Evolutionary conservation across 2,888 invertebrate genomes (phyloP), one percentile per base, ranked within the genome.

Genomic region (Sarcophaga subvicina): DNA sequence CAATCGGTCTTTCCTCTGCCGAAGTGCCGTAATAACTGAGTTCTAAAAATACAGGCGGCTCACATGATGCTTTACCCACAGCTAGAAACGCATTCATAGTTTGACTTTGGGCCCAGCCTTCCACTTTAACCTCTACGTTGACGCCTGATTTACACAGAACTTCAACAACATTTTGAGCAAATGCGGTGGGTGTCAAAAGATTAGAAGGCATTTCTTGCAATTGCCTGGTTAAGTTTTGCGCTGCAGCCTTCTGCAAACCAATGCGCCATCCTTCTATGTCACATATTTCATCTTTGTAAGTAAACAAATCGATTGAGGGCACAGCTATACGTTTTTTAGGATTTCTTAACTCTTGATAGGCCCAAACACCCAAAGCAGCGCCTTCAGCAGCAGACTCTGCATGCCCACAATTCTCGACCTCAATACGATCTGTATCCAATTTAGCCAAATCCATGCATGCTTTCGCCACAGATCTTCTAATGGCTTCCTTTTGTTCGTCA

Each of bases 201-300:
- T 98, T 98, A 2, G 97, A 95, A 0, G 98, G 97, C 90, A 96
- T 95, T 93, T 98, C 97, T 94, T 96, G 96, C 14, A 98, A 93
- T 88, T 95, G 95, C 6, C 97, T 94, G 0, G 97, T 96, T 81
- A 97, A 94, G 93, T 98, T 98, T 93, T 98, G 98, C 0, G 96
- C 96, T 82, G 96, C 96, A 0, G 96, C 97, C 90, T 97, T 95
- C 80, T 95, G 93, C 47, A 95, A 90, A 0, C 98, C 98, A 84
- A 95, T 95, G 88, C 95, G 94, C 97, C 97, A 97, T 4, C 96
- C 96, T 1, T 95, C 95, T 89, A 94, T 93, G 89, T 96, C 95
- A 89, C 96, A 96, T 88, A 96, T 94, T 82, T 96, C 95, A 89
- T 95, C 95, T 37, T 96, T 93, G 71, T 94, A 94, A 2, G 96